Conservation (phyloP, 2,797 vertebrate genomes). For the Tadarida brasiliensis region DNA sequence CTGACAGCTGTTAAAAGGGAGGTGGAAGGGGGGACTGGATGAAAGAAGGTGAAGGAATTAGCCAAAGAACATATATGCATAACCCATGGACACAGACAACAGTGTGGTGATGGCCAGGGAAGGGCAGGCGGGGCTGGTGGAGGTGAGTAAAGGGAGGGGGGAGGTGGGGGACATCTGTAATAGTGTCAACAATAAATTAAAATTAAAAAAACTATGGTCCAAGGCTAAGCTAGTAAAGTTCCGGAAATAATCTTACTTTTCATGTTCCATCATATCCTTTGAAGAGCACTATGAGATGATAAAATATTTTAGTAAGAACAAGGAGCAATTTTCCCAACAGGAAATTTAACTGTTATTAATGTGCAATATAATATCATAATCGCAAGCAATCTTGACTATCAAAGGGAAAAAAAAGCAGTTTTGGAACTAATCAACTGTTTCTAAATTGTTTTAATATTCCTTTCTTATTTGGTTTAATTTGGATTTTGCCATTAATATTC, state of each 20-base stretch:
- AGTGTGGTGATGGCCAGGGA: too few relatives aligned
- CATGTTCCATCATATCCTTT: neutral
- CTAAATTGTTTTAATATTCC: conserved; percentile 45
- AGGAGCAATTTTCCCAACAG: neutral
- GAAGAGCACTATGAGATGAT: neutral
- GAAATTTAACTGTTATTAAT: neutral
- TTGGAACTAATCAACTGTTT: conserved; percentile 1
- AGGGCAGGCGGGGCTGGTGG: too few relatives aligned
- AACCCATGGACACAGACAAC: too few relatives aligned
- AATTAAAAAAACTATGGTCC: neutral
- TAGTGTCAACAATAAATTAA: too few relatives aligned
- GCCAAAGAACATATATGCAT: too few relatives aligned
- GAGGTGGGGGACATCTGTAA: too few relatives aligned
- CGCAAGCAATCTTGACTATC: neutral
- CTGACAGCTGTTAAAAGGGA: too few relatives aligned
- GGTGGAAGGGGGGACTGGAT: too few relatives aligned
- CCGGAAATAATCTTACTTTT: conserved; percentile 20
- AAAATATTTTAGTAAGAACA: neutral
- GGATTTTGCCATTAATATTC: neutral
- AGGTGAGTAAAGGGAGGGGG: too few relatives aligned
- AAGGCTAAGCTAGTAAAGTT: neutral
- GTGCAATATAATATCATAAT: neutral
- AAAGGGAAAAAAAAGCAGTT: neutral
- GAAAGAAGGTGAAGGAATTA: too few relatives aligned
- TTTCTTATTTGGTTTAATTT: conserved; percentile 10